phyloP scores from a whole-genome alignment of 2,888 invertebrate genomes.

The Galeruca laticollis region DNA sequence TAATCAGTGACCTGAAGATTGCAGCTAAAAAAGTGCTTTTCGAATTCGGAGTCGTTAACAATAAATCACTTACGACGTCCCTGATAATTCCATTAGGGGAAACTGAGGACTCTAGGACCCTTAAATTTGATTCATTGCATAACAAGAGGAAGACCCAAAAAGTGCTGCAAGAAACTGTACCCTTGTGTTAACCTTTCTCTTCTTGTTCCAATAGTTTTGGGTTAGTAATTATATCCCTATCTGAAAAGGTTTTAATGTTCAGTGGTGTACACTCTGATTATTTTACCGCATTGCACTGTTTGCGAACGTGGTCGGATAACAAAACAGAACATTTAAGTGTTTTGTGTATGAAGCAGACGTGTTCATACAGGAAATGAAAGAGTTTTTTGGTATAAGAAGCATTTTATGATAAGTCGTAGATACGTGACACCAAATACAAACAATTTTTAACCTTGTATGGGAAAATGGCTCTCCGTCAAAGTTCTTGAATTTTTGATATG shows the following conservation, averaged over 20 bases:
- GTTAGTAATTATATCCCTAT: slow-evolving; percentile 17
- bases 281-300: not conserved
- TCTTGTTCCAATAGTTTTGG: slow-evolving; percentile 23
- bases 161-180: slow-evolving; percentile 27
- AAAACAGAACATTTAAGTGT: slow-evolving; percentile 12
- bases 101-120: slow-evolving; percentile 16
- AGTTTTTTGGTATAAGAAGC: too few species aligned
- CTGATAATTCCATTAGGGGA: slow-evolving; percentile 28
- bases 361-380: too few species aligned
- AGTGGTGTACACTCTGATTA: not conserved
- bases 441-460: too few species aligned
- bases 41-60: not conserved
- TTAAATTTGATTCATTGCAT: slow-evolving; percentile 34
- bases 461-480: too few species aligned
- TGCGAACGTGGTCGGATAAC: slow-evolving; percentile 42
- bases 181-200: slow-evolving; percentile 20
- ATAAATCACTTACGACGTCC: slow-evolving; percentile 30
- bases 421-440: too few species aligned
- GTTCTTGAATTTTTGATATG: too few species aligned
- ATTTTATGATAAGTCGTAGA: too few species aligned
- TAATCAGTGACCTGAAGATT: not conserved
- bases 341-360: too few species aligned
- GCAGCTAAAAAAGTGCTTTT: not conserved
- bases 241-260: slow-evolving; percentile 9
- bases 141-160: slow-evolving; percentile 25